Base-by-base conservation (phyloP, 1,140 invertebrate genomes). In the Drosophila persimilis region DNA sequence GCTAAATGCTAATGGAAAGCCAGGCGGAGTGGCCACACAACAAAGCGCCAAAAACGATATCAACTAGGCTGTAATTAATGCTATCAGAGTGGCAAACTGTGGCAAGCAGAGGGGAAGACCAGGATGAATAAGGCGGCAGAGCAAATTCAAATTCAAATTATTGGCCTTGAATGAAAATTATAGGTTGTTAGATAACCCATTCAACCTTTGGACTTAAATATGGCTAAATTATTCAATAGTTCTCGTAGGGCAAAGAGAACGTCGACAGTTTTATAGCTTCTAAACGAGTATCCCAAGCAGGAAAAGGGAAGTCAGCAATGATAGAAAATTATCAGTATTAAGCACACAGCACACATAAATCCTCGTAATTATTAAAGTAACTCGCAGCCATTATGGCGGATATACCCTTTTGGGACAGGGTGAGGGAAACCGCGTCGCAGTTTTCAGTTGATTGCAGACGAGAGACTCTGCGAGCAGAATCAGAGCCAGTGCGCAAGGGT, bases 31-130 rank as follows among this genome's bases (percentile, higher is more conserved):
- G 39, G 3, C 24, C 24, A 26, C 24, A 6, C 24, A 26, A 26
- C 24, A 5, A 4, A 52, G n/a, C 53, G 46, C 17, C 44, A n/a
- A 9, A 44, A 56, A 43, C 52, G 24, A 52, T 44, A 50, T 48
- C 72, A 70, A 59, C 67, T 45, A 44, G 73, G 48, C 59, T 73
- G 77, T 74, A 85, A 86, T 80, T 86, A 86, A 85, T 86, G 81
- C 71, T 73, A 77, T 80, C 61, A 60, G 71, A 45, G 60, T 57
- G 53, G 35, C 63, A 47, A 63, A 55, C 65, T 69, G 72, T 74
- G 71, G 73, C 71, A 74, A 73, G 70, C 52, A 64, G 39, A 24
- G 69, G 56, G 55, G 22, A 8, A 17, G 43, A 11, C 13, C 7
- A 45, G n/a, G 26, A 55, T n/a, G 67, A 39, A 52, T 24, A 55